Percentiles rank a stretch among this genome's conserved stretches.
These are phyloP conservation scores for Schizopygopsis malacanthus DNA, from an alignment of 2,797 vertebrate genomes.

Conservation along the genomic window DNA sequence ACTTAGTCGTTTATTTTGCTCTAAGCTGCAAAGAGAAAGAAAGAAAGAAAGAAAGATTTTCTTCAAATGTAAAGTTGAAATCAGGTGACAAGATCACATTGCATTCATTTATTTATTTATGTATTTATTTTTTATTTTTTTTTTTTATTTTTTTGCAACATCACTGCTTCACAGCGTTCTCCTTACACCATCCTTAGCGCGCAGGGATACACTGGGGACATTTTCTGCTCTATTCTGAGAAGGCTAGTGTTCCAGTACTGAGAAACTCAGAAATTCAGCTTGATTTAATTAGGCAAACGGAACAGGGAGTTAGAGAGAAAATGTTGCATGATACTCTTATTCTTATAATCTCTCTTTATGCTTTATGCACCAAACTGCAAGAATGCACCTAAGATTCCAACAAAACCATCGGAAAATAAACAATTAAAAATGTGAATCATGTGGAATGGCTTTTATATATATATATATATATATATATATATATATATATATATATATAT, in stretches of 20 bases:
- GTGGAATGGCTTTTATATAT: neutral
- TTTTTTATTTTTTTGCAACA: neutral
- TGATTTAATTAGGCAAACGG: conserved; percentile 44
- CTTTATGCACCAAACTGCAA: neutral
- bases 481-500: no score
- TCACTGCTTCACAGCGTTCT: conserved; percentile 2
- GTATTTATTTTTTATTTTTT: no score
- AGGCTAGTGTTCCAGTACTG: conserved; percentile 46
- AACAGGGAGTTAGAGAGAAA: conserved; percentile 21
- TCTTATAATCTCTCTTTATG: conserved; percentile 2
- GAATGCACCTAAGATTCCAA: neutral
- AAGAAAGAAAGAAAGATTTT: neutral
- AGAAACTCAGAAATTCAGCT: conserved; percentile 46
- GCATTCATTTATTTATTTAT: neutral
- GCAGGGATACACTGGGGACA: conserved; percentile 18
- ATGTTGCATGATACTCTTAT: conserved; percentile 32
- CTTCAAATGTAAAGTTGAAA: neutral
- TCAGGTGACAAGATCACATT: neutral
- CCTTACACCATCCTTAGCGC: neutral
- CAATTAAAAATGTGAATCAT: neutral
- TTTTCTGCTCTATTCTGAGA: conserved; percentile 50
- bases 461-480: no score
- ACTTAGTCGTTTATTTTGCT: no score
- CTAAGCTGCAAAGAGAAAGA: neutral
- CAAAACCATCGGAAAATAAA: neutral